Percentiles rank a stretch among this genome's conserved stretches.
These are phyloP conservation scores for Latrodectus hesperus DNA, from an alignment of 2,888 invertebrate species.

Conservation along the genomic window DNA sequence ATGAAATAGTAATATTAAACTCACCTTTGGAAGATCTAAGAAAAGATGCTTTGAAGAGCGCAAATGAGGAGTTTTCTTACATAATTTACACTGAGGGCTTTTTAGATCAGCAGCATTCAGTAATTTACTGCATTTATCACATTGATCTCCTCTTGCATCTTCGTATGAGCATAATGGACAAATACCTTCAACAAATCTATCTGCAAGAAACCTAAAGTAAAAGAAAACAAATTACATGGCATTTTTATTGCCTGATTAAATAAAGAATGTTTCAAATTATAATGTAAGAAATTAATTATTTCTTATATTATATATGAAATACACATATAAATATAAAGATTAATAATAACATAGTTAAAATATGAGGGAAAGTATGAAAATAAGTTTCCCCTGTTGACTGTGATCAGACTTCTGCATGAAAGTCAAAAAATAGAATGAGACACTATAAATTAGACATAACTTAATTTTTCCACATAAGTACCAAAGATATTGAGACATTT, in stretches of 20 bases:
- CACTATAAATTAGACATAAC: background rate
- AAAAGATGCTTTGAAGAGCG: slow-evolving; percentile 93
- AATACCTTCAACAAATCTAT: slow-evolving; percentile 94
- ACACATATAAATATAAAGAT: no score
- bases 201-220: slow-evolving; percentile 76
- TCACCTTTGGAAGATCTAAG: slow-evolving; percentile 90
- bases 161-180: slow-evolving; percentile 95
- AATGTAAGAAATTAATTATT: no score
- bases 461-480: no score
- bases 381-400: background rate
- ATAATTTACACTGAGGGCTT: slow-evolving; percentile 90
- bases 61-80: slow-evolving; percentile 81
- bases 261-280: no score
- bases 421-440: background rate
- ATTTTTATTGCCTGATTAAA: no score
- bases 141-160: slow-evolving; percentile 98
- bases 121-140: slow-evolving; percentile 96
- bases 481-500: no score
- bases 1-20: background rate
- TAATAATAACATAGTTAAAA: no score
- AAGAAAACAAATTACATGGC: background rate
- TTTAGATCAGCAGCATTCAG: slow-evolving; percentile 93
- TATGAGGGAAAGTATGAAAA: background rate
- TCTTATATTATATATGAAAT: no score
- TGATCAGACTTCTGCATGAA: background rate